These are phyloP conservation scores for Stenichneumon culpator DNA, from an alignment of 2,888 invertebrate genomes.

Conservation along the genomic window DNA sequence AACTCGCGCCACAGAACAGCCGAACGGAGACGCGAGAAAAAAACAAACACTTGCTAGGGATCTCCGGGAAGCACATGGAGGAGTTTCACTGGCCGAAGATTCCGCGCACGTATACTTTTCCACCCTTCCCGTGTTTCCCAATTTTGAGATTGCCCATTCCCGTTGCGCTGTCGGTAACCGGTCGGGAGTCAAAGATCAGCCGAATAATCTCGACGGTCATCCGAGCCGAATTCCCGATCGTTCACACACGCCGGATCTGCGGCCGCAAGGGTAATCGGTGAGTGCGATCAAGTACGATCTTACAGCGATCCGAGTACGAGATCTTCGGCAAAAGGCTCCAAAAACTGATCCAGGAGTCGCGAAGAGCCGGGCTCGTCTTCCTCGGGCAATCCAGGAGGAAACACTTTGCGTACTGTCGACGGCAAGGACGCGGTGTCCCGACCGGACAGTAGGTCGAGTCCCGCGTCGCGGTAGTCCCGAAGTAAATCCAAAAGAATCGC, in stretches of 20 bases:
- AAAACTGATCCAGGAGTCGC: background rate
- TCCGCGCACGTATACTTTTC: slow-evolving; percentile 55
- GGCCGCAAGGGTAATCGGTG: too few species aligned
- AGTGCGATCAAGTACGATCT: slow-evolving; percentile 28
- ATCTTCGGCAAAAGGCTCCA: slow-evolving; percentile 13
- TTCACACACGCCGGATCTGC: background rate
- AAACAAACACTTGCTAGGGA: background rate
- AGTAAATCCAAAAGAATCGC: slow-evolving; percentile 50
- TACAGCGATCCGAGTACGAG: background rate
- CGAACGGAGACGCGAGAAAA: background rate
- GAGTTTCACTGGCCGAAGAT: slow-evolving; percentile 36
- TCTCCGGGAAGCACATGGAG: slow-evolving; percentile 9
- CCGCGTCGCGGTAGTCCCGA: slow-evolving; percentile 26
- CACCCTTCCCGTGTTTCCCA: slow-evolving; percentile 36
- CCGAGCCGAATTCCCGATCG: background rate
- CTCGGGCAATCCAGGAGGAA: background rate
- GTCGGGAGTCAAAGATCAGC: slow-evolving; percentile 3
- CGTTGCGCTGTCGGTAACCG: background rate
- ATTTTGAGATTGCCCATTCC: slow-evolving; percentile 21
- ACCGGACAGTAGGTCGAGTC: slow-evolving; percentile 1
- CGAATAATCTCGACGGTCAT: background rate
- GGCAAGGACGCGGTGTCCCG: slow-evolving; percentile 17
- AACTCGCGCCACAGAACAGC: background rate
- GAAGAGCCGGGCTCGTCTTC: background rate
- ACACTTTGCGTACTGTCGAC: slow-evolving; percentile 24